Conservation (phyloP, 2,888 invertebrate genomes). For the Parnassius orleans region DNA sequence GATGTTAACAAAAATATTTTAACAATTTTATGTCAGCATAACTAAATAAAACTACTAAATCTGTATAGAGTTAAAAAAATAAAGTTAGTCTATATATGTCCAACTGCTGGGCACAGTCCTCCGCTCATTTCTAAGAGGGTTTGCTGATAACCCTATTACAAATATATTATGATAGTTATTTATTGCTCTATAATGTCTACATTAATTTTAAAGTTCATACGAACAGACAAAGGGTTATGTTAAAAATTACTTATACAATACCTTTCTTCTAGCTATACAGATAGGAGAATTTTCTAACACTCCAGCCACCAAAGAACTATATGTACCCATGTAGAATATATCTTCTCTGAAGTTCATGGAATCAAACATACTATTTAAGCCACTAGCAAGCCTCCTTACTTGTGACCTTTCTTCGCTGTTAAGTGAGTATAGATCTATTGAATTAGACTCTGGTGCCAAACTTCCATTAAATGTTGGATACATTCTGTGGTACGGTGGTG, state of each 20-base stretch:
- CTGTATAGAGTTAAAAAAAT: no score
- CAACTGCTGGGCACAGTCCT: no score
- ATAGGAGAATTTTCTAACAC: constrained; percentile 81
- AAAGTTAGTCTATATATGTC: no score
- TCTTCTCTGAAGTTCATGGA: constrained; percentile 83
- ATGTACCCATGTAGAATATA: constrained; percentile 83
- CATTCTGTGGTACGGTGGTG: constrained; percentile 80
- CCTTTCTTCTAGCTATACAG: constrained; percentile 78
- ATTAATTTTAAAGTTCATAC: no score
- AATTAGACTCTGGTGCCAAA: constrained; percentile 50
- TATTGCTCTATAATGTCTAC: no score
- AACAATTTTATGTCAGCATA: no score
- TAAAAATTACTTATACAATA: constrained; percentile 36
- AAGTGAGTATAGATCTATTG: constrained; percentile 62
- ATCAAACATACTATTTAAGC: constrained; percentile 77
- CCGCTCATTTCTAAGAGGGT: no score
- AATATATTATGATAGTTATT: no score
- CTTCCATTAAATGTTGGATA: constrained; percentile 76
- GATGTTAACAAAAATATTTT: no score
- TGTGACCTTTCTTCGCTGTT: constrained; percentile 59
- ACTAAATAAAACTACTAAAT: no score
- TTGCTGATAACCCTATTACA: no score
- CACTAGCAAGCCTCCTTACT: constrained; percentile 70
- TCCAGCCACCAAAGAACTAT: constrained; percentile 82
- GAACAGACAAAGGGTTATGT: no score